Percentiles rank a stretch among this genome's conserved stretches.
These are phyloP conservation scores for Andricus quercusramuli DNA, from an alignment of 2,888 invertebrate species.

Conservation along the genomic window DNA sequence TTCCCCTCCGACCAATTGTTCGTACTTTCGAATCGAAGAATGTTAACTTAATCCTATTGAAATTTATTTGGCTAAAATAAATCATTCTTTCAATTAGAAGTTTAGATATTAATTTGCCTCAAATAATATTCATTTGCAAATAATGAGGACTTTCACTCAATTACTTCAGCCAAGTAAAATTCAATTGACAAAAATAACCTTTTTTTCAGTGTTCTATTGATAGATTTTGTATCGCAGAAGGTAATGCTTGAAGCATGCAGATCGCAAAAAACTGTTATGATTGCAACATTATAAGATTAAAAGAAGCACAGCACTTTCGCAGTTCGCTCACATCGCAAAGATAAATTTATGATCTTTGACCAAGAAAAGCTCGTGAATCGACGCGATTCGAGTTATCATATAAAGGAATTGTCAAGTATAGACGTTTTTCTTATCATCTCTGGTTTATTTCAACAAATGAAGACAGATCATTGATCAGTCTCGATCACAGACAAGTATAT, in stretches of 20 bases:
- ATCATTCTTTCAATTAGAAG: too few relatives aligned
- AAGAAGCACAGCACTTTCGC: neutral
- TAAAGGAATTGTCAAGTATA: neutral
- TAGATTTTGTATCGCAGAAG: neutral
- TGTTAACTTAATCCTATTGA: too few relatives aligned
- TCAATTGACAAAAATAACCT: too few relatives aligned
- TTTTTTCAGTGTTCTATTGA: neutral
- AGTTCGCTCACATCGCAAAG: neutral
- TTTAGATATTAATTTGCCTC: too few relatives aligned
- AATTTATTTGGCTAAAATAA: too few relatives aligned
- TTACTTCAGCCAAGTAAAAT: too few relatives aligned
- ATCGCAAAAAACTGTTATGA: neutral
- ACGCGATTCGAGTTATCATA: neutral
- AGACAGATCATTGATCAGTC: neutral
- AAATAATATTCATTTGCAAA: too few relatives aligned
- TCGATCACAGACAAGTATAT: slow-evolving; percentile 9
- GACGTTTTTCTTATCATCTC: neutral
- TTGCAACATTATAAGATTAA: slow-evolving; percentile 5
- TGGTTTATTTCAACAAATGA: neutral
- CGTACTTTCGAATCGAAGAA: too few relatives aligned
- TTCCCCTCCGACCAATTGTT: too few relatives aligned
- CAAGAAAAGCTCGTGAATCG: neutral
- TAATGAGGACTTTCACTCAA: too few relatives aligned
- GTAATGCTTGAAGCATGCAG: neutral
- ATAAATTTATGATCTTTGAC: slow-evolving; percentile 37